Evolutionary conservation across 2,888 invertebrate genomes (phyloP), one percentile per base, ranked within the genome.

Genomic region (Eilema sororculum): DNA sequence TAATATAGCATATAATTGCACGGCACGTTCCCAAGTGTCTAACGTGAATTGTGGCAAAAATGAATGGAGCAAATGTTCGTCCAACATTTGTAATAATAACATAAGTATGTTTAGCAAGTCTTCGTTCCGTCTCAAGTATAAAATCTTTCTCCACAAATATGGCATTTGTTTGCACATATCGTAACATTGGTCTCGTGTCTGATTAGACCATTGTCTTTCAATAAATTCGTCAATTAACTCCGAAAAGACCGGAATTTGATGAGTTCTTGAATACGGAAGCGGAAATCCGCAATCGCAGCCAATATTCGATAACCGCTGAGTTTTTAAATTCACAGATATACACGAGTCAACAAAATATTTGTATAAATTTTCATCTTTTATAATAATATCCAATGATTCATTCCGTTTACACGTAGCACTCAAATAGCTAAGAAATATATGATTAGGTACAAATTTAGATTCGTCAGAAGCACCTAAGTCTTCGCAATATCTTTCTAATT

Each of bases 251-350:
- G 91, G 94, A 85, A 86, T 86, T 76, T 89, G 87, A 80, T 90
- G 90, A 60, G 89, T 91, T 82, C 94, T 86, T 0, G 92, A 91
- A 71, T 90, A 95, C 0, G 96, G 96, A 41, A 96, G 86, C 0
- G 96, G 96, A 83, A 95, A 96, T 12, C 96, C 96, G 83, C 97
- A 97, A 69, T 91, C 91, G 82, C 97, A 97, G 61, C 95, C 95
- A 6, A 91, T 83, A 80, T 91, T 92, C n/a, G 87, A 85, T 0
- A 89, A 81, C 80, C 85, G 93, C 82, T 91, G 91, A 37, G 88
- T 91, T 64, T 94, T 92, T 67, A 90, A 83, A 89, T 96, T 96
- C 0, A 96, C 91, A 68, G 95, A 95, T 81, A 96, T 90, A 86
- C 97, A 97, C 0, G 96, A 96, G 71, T 96, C 94, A 5, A 95